Conservation (phyloP, 1,140 invertebrate species). For the Tetramorium simillimum region DNA sequence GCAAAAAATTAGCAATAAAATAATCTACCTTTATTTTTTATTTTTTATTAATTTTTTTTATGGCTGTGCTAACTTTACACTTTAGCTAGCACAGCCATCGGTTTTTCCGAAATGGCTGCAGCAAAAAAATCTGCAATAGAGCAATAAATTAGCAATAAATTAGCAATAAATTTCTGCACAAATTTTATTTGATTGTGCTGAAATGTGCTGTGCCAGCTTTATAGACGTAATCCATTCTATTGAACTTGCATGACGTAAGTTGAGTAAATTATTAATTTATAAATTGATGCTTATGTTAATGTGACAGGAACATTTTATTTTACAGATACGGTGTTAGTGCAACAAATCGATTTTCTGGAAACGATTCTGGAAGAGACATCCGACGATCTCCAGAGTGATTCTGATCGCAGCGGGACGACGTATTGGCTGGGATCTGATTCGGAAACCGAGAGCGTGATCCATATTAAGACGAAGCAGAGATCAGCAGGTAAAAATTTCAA, state of each 20-base stretch:
- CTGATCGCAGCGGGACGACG: constrained; percentile 85
- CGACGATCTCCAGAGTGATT: constrained; percentile 91
- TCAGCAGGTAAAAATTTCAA: constrained; percentile 74
- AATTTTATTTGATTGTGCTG: too few species aligned
- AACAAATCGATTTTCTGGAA: constrained; percentile 88
- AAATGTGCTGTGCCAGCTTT: too few species aligned
- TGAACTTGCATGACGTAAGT: background rate
- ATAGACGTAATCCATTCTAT: too few species aligned
- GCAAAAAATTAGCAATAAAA: too few species aligned
- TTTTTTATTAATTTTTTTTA: too few species aligned
- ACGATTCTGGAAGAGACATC: constrained; percentile 92
- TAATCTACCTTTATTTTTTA: too few species aligned
- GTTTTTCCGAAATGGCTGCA: too few species aligned
- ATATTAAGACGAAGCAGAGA: constrained; percentile 80
- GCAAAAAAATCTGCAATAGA: too few species aligned
- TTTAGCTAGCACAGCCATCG: too few species aligned
- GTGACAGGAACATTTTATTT: constrained; percentile 52
- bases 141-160: too few species aligned
- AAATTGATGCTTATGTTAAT: background rate
- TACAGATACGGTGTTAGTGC: constrained; percentile 85
- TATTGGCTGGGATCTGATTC: constrained; percentile 88
- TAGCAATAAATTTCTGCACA: too few species aligned
- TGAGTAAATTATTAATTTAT: background rate
- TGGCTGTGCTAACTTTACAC: too few species aligned
- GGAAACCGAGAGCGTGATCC: constrained; percentile 86